Evolutionary conservation across 2,797 vertebrate genomes (phyloP).

Genomic region (Myotis planiceps): DNA sequence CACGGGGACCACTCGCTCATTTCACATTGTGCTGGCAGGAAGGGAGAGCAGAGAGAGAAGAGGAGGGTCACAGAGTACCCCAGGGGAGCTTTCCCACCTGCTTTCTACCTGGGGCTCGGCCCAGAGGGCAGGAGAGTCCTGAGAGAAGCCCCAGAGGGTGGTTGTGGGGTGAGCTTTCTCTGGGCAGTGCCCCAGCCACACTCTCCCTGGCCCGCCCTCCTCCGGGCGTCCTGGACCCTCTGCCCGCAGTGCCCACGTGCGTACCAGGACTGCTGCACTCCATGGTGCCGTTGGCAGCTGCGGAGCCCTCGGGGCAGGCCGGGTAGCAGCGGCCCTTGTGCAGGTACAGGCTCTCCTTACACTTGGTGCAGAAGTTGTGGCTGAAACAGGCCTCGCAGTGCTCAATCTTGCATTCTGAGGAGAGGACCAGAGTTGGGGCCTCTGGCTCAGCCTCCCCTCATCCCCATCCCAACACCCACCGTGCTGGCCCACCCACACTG

Average conservation of each 20-base stretch:
- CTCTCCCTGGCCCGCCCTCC: background rate
- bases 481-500: background rate
- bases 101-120: background rate
- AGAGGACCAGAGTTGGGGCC: conserved; percentile 41
- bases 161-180: background rate
- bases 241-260: rapidly evolving
- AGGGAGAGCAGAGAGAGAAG: background rate
- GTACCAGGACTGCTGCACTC: conserved; percentile 95
- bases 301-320: conserved; percentile 93
- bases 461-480: background rate
- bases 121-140: background rate
- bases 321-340: conserved; percentile 96
- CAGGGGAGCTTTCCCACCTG: background rate
- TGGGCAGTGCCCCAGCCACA: rapidly evolving
- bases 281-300: conserved; percentile 93
- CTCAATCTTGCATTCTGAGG: conserved; percentile 97
- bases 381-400: conserved; percentile 99
- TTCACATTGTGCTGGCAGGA: conserved; percentile 92
- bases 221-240: background rate
- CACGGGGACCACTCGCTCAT: conserved; percentile 95
- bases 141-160: background rate
- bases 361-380: conserved; percentile 99
- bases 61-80: background rate
- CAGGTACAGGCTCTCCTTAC: conserved; percentile 97
- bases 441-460: background rate